Percentiles rank a stretch among this genome's conserved stretches.
Conservation (phyloP, 2,797 vertebrate genomes). For the Acrossocheilus fasciatus region DNA sequence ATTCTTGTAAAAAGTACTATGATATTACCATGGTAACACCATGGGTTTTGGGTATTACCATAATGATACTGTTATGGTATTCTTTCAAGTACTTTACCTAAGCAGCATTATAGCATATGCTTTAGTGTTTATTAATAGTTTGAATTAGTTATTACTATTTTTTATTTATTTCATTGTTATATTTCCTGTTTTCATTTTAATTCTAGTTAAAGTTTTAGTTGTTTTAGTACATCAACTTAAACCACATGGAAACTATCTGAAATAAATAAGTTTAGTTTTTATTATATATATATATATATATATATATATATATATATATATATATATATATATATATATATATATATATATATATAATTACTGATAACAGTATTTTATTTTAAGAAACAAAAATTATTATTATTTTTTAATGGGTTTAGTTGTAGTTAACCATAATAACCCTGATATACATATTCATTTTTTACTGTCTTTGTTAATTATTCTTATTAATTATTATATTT, state of each 20-base stretch:
- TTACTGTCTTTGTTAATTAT: too few species aligned
- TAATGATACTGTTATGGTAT: not conserved
- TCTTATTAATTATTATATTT: not conserved
- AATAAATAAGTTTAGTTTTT: not conserved
- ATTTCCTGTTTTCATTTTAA: not conserved
- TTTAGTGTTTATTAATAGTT: not conserved
- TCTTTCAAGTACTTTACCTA: not conserved
- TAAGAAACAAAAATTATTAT: too few species aligned
- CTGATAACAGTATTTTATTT: not conserved
- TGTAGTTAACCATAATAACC: not conserved
- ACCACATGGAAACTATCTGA: not conserved
- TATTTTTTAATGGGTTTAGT: not conserved
- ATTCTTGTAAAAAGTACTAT: not conserved
- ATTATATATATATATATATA: too few species aligned
- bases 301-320: too few species aligned
- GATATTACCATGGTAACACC: conserved; percentile 1
- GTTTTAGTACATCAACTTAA: not conserved
- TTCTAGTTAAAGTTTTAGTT: not conserved
- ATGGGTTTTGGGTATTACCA: not conserved
- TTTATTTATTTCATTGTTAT: too few species aligned
- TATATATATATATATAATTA: too few species aligned
- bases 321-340: too few species aligned
- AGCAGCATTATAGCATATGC: not conserved
- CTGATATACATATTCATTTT: not conserved
- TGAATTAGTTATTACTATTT: not conserved